Base-by-base conservation (phyloP, 2,113 vertebrate genomes). In the Choloepus hoffmanni region DNA sequence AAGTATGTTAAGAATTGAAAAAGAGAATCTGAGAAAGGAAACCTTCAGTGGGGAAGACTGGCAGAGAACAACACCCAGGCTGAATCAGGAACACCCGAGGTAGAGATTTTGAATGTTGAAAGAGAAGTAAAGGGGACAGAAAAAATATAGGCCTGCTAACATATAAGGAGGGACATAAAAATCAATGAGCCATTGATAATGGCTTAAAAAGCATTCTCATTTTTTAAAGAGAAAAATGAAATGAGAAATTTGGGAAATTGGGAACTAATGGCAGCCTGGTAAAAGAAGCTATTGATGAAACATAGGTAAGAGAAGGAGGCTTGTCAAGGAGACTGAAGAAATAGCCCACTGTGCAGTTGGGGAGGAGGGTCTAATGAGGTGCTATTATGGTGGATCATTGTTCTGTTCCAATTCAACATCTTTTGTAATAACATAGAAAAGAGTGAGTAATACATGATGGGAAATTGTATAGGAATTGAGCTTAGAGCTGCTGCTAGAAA, bases 161-260 rank as follows among this genome's bases (percentile, higher is more conserved):
- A 94, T 89, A 95, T 77, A 94, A 83, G 65, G 78, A 96, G 62
- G 60, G 33, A 81, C 53, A 94, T 95, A 94, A 97, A 97, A 97
- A 82, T 74, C 91, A 97, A 85, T 74, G 96, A 96, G 86, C 91
- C 94, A 21, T 77, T 87, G 95, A 90, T 74, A 97, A 96, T 93
- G 67, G 62, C 48, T 53, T 93, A 73, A 72, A 76, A 90, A 58
- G 28, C 36, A 76, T 15, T 82, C 60, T 93, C 92, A 82, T 93
- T 94, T 95, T 93, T 96, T 94, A 92, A 93, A 85, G 65, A 96
- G 60, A 94, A 97, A 95, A 97, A 88, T 82, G 63, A 96, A 30
- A 40, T 40, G 68, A 30, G 82, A 95, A 90, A 85, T 95, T 72
- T 89, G 28, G 60, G 36, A 89, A 96, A 95, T 72, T 65, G 85